A percentile compares a stretch with the other conserved stretches of the same genome.
Conservation (phyloP, 2,888 invertebrate species). For the Thereva nobilitata region DNA sequence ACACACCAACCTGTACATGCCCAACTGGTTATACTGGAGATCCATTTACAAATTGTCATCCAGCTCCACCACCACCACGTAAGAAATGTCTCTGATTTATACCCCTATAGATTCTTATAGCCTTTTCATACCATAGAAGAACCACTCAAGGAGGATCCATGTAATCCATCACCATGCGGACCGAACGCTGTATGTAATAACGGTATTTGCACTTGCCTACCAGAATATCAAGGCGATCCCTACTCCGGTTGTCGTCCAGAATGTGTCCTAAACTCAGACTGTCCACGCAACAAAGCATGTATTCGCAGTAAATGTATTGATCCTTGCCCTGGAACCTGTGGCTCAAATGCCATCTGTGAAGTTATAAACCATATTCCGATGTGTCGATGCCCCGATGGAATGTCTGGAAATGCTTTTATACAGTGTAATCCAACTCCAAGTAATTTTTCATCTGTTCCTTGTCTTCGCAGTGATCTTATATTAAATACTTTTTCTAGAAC, state of each 20-base stretch:
- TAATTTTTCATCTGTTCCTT: slow-evolving; percentile 10
- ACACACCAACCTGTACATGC: slow-evolving; percentile 76
- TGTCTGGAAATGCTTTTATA: slow-evolving; percentile 69
- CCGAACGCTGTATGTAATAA: slow-evolving; percentile 70
- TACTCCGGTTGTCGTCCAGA: slow-evolving; percentile 74
- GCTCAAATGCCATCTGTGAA: slow-evolving; percentile 70
- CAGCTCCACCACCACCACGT: slow-evolving; percentile 58
- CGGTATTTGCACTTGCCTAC: slow-evolving; percentile 67
- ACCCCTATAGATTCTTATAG: background rate
- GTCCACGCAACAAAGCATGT: slow-evolving; percentile 68
- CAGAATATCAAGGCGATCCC: slow-evolving; percentile 68
- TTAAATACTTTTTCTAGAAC: slow-evolving; percentile 3
- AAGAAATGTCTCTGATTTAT: slow-evolving; percentile 45
- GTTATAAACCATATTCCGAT: slow-evolving; percentile 72
- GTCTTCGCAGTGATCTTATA: background rate
- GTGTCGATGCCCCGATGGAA: slow-evolving; percentile 66
- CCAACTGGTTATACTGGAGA: slow-evolving; percentile 72
- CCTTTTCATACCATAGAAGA: slow-evolving; percentile 48
- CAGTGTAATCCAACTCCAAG: slow-evolving; percentile 57
- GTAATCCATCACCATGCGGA: slow-evolving; percentile 70
- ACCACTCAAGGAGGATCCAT: slow-evolving; percentile 62
- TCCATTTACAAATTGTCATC: slow-evolving; percentile 67
- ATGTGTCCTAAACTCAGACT: slow-evolving; percentile 72
- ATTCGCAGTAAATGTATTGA: slow-evolving; percentile 71
- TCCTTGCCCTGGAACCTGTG: slow-evolving; percentile 75